phyloP scores from a whole-genome alignment of 2,113 vertebrate species.

The Isichthys henryi region DNA sequence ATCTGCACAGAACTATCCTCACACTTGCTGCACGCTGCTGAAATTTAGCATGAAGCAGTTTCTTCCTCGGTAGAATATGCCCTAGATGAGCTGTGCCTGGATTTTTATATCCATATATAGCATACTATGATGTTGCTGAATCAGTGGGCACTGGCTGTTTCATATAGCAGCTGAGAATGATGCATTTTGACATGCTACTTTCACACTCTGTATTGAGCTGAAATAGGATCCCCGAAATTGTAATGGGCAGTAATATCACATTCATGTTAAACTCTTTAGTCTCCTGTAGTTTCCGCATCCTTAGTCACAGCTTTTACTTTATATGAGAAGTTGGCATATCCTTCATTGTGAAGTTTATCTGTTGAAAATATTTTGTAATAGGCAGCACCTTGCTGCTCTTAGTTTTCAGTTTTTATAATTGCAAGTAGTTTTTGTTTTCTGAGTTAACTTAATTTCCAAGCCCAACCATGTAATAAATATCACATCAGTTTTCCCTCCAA shows the following conservation, averaged over 20 bases:
- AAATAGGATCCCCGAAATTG: not conserved
- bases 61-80: not conserved
- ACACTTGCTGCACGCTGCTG: not conserved
- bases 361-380: not conserved
- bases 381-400: not conserved
- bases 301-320: not conserved
- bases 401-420: not conserved
- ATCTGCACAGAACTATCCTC: not conserved
- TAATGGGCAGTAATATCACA: constrained; percentile 4
- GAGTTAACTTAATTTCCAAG: not conserved
- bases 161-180: constrained; percentile 5
- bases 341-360: not conserved
- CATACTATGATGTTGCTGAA: not conserved
- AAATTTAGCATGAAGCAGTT: not conserved
- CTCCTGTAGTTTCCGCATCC: not conserved
- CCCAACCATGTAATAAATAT: not conserved
- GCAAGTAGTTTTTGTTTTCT: not conserved
- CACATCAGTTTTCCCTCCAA: not conserved
- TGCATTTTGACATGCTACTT: constrained; percentile 6
- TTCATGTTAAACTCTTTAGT: not conserved
- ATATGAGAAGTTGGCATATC: not conserved
- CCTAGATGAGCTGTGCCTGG: not conserved
- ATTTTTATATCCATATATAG: not conserved
- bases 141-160: not conserved
- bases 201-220: constrained; percentile 6